Evolutionary conservation across 2,797 vertebrate genomes (phyloP).

Genomic region (Sebastes flavidus): DNA sequence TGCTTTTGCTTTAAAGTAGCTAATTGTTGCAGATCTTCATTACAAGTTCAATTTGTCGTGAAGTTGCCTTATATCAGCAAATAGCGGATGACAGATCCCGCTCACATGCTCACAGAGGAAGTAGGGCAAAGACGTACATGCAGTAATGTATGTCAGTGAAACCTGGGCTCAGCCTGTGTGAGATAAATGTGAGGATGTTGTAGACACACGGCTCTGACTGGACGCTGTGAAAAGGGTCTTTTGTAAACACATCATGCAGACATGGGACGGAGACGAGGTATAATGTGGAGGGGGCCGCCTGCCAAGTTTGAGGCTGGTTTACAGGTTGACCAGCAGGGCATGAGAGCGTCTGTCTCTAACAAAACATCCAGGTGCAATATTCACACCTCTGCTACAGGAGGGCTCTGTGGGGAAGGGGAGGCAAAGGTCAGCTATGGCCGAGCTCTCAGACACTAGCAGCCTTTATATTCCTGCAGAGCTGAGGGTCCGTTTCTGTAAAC

Average conservation of each 20-base stretch:
- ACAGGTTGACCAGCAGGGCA: constrained; percentile 70
- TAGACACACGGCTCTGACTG: background rate
- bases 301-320: constrained; percentile 63
- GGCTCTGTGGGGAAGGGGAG: constrained; percentile 66
- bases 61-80: constrained; percentile 7
- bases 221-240: constrained; percentile 46
- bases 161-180: background rate
- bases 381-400: constrained; percentile 73
- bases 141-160: constrained; percentile 4
- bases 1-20: constrained; percentile 1
- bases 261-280: constrained; percentile 29
- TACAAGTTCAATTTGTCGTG: background rate
- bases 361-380: constrained; percentile 82
- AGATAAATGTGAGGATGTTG: constrained; percentile 25
- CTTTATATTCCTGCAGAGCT: constrained; percentile 68
- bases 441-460: constrained; percentile 64
- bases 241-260: constrained; percentile 59
- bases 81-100: constrained; percentile 1
- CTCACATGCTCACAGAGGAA: background rate
- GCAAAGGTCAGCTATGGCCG: constrained; percentile 70
- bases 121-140: background rate
- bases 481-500: constrained; percentile 44
- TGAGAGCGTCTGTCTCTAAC: constrained; percentile 70
- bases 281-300: constrained; percentile 24
- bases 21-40: background rate